A percentile compares a stretch with the other conserved stretches of the same genome.
Conservation (phyloP, 2,888 invertebrate genomes). For the Agrochola lychnidis region DNA sequence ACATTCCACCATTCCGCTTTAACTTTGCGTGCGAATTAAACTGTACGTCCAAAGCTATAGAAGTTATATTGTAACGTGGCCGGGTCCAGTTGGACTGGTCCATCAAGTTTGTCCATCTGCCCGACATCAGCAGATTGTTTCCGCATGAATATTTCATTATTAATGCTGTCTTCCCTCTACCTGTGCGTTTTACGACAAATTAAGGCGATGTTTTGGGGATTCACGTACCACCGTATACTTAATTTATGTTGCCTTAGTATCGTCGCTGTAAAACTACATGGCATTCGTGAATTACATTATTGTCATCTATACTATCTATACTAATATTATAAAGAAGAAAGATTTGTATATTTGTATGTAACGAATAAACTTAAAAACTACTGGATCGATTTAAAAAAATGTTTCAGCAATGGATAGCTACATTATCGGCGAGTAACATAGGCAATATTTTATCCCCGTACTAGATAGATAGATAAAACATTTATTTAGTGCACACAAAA, state of each 20-base stretch:
- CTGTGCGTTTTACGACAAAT: constrained; percentile 65
- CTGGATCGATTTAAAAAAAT: too few species aligned
- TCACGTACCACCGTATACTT: constrained; percentile 1
- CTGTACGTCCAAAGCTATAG: constrained; percentile 60
- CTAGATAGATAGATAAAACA: too few species aligned
- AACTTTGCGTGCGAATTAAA: constrained; percentile 53
- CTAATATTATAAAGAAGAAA: too few species aligned
- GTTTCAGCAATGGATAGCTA: too few species aligned
- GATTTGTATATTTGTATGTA: too few species aligned
- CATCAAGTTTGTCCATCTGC: constrained; percentile 54
- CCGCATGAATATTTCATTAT: constrained; percentile 82
- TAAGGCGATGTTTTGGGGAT: constrained; percentile 48
- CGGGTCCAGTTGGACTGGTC: constrained; percentile 10
- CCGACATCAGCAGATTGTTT: constrained; percentile 76
- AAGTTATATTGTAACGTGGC: constrained; percentile 58
- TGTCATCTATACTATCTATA: not conserved
- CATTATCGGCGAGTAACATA: too few species aligned
- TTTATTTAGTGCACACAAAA: too few species aligned
- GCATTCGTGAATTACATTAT: not conserved
- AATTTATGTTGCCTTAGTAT: constrained; percentile 26
- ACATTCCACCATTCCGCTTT: constrained; percentile 35
- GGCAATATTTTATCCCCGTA: too few species aligned
- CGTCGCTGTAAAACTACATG: constrained; percentile 18
- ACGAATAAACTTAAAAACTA: too few species aligned
- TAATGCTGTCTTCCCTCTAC: constrained; percentile 68